A percentile compares a stretch with the other conserved stretches of the same genome.
Conservation (phyloP, 1,140 invertebrate genomes). For the Aphelenchoides avenae region DNA sequence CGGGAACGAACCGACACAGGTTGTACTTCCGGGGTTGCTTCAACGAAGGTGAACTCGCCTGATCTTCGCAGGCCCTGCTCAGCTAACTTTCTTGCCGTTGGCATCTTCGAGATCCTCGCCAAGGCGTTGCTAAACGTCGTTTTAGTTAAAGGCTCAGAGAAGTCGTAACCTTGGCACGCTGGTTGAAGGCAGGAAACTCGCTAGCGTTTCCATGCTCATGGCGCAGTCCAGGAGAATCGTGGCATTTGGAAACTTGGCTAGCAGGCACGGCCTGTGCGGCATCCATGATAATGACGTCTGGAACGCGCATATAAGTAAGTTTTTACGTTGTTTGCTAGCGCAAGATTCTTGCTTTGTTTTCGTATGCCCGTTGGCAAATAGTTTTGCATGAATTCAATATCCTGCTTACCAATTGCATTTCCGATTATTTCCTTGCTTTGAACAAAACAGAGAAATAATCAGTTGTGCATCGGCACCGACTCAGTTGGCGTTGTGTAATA, state of each 20-base stretch:
- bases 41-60: slow-evolving; percentile 20
- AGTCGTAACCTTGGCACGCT: slow-evolving; percentile 31
- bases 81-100: background rate
- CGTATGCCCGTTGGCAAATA: too few species aligned
- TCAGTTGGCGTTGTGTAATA: too few species aligned
- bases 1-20: slow-evolving; percentile 25
- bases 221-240: slow-evolving; percentile 40
- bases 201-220: slow-evolving; percentile 35
- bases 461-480: too few species aligned
- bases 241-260: slow-evolving; percentile 36
- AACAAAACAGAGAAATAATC: slow-evolving; percentile 1
- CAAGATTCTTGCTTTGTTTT: too few species aligned
- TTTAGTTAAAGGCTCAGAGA: slow-evolving; percentile 5
- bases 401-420: slow-evolving; percentile 29
- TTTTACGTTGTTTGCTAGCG: slow-evolving; percentile 16
- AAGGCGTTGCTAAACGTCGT: slow-evolving; percentile 10
- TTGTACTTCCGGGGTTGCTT: slow-evolving; percentile 37
- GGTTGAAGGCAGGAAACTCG: slow-evolving; percentile 34
- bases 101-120: slow-evolving; percentile 10
- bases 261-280: slow-evolving; percentile 29
- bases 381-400: too few species aligned
- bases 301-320: slow-evolving; percentile 10
- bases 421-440: background rate
- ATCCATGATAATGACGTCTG: slow-evolving; percentile 26
- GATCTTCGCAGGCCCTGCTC: slow-evolving; percentile 10